A percentile compares a stretch with the other conserved stretches of the same genome.
These are phyloP conservation scores for Machimus rusticus DNA, from an alignment of 2,888 invertebrate genomes.

Conservation along the genomic window DNA sequence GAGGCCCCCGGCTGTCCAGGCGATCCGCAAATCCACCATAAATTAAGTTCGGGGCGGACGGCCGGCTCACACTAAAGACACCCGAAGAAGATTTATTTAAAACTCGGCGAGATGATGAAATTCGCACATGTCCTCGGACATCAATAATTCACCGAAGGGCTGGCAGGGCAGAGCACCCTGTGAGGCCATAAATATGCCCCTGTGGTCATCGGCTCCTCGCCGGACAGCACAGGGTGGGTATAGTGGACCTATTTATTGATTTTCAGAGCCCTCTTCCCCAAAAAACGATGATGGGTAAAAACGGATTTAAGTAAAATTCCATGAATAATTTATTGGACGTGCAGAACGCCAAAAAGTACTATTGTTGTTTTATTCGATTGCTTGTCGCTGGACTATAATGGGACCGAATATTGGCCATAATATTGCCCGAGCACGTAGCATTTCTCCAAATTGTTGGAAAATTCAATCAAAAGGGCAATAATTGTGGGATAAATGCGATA, in stretches of 20 bases:
- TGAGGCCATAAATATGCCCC: neutral
- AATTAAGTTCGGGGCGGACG: neutral
- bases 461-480: neutral
- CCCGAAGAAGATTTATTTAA: slow-evolving; percentile 11
- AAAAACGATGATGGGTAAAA: neutral
- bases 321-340: slow-evolving; percentile 11
- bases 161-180: neutral
- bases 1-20: neutral
- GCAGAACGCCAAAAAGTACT: neutral
- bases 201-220: neutral
- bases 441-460: neutral
- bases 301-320: slow-evolving; percentile 25
- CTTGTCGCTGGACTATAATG: neutral
- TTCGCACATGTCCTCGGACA: neutral
- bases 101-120: slow-evolving; percentile 18
- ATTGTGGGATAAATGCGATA: slow-evolving; percentile 1
- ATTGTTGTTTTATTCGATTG: neutral
- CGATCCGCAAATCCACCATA: neutral
- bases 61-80: neutral
- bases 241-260: neutral
- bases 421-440: neutral
- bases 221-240: neutral
- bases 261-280: neutral
- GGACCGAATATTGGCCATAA: slow-evolving; percentile 6
- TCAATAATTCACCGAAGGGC: slow-evolving; percentile 2